These are phyloP conservation scores for Nemotelus nigrinus DNA, from an alignment of 2,888 invertebrate species.

Conservation along the genomic window DNA sequence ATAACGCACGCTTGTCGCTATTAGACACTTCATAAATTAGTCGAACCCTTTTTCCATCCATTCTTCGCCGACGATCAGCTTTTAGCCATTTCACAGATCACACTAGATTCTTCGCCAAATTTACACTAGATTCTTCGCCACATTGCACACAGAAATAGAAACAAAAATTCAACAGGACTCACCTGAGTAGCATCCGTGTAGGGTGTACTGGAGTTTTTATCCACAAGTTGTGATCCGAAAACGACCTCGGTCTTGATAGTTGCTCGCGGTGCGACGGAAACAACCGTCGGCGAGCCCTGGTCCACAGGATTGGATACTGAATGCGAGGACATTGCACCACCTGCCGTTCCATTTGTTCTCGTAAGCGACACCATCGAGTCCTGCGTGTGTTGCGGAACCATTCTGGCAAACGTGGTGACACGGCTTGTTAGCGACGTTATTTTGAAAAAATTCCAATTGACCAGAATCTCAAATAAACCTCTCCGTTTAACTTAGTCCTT, in stretches of 20 bases:
- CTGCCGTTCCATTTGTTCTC: slow-evolving; percentile 49
- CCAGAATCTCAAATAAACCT: too few species aligned
- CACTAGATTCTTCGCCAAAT: too few species aligned
- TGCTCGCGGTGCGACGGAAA: not conserved
- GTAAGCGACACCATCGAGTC: slow-evolving; percentile 55
- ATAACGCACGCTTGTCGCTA: too few species aligned
- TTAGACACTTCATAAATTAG: too few species aligned
- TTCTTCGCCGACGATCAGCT: too few species aligned
- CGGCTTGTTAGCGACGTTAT: slow-evolving; percentile 10
- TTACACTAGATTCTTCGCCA: too few species aligned
- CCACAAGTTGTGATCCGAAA: slow-evolving; percentile 91
- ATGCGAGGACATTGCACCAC: not conserved
- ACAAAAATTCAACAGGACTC: slow-evolving; percentile 63
- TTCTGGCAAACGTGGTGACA: slow-evolving; percentile 50
- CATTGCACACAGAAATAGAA: too few species aligned
- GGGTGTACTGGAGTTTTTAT: slow-evolving; percentile 91
- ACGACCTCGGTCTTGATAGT: slow-evolving; percentile 65
- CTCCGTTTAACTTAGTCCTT: not conserved
- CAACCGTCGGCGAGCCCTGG: slow-evolving; percentile 5
- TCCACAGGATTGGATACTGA: not conserved
- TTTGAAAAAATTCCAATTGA: not conserved
- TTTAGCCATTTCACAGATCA: too few species aligned
- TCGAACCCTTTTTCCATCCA: too few species aligned
- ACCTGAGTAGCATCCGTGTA: slow-evolving; percentile 99
- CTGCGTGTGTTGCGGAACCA: slow-evolving; percentile 59